Evolutionary conservation across 2,113 vertebrate species (phyloP).

Genomic region (Holacanthus passer): DNA sequence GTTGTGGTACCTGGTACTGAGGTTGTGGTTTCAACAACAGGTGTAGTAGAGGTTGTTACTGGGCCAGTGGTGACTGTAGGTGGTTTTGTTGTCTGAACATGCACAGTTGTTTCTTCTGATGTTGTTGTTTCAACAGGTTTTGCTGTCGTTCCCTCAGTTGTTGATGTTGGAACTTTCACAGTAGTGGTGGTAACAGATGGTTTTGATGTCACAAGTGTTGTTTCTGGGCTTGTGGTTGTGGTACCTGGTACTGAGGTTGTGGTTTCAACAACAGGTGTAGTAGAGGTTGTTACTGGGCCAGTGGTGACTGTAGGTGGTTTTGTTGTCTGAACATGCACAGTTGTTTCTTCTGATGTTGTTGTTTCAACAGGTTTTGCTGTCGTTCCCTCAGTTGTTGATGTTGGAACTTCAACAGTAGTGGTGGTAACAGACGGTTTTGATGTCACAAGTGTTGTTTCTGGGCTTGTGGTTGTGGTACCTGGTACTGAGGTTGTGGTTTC

Average conservation of each 20-base stretch:
- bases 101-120: background rate
- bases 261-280: too few species aligned
- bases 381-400: background rate
- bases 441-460: slow-evolving; percentile 16
- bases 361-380: background rate
- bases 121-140: background rate
- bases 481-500: background rate
- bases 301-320: background rate
- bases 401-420: background rate
- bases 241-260: too few species aligned
- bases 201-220: too few species aligned
- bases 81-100: background rate
- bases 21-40: background rate
- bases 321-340: background rate
- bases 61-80: background rate
- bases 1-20: background rate
- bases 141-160: background rate
- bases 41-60: background rate
- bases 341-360: background rate
- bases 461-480: background rate
- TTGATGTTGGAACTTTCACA: background rate
- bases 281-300: background rate
- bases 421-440: background rate
- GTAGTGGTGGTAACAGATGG: too few species aligned
- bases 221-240: too few species aligned